Conservation (phyloP, 2,888 invertebrate species). For the Watsonalla cultraria region DNA sequence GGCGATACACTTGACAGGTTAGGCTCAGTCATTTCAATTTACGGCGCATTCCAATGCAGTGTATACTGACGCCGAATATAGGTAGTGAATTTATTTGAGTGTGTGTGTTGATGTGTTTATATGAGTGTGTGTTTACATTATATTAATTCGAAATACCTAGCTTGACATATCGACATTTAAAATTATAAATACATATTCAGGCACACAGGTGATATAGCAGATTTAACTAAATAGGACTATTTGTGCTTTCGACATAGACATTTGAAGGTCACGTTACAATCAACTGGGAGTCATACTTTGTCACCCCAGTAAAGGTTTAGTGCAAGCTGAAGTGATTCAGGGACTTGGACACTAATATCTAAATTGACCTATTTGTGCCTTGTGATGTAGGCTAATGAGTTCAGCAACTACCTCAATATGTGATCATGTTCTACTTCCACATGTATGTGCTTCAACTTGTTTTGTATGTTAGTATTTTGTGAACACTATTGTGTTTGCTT, state of each 20-base stretch:
- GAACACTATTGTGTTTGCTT: conserved; percentile 33
- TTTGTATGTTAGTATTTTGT: conserved; percentile 31
- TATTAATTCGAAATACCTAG: not conserved
- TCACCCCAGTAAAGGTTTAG: conserved; percentile 47
- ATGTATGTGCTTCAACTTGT: conserved; percentile 53
- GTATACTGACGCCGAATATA: conserved; percentile 51
- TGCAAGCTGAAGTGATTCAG: conserved; percentile 51
- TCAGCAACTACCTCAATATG: conserved; percentile 52
- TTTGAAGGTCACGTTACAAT: not conserved
- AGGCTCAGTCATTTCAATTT: conserved; percentile 50
- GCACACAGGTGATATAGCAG: too few relatives aligned
- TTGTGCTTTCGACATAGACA: not conserved
- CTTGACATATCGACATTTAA: conserved; percentile 1
- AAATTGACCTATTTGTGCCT: conserved; percentile 52
- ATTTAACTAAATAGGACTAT: not conserved
- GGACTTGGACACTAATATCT: conserved; percentile 45
- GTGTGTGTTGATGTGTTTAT: conserved; percentile 39
- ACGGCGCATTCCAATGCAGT: conserved; percentile 68
- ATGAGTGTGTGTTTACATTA: conserved; percentile 24
- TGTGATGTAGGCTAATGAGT: conserved; percentile 49
- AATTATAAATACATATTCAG: too few relatives aligned
- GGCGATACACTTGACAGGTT: conserved; percentile 59
- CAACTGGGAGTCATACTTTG: not conserved
- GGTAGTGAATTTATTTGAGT: conserved; percentile 37
- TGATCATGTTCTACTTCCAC: conserved; percentile 57